Conservation (phyloP, 2,888 invertebrate species). For the Diarsia brunnea region DNA sequence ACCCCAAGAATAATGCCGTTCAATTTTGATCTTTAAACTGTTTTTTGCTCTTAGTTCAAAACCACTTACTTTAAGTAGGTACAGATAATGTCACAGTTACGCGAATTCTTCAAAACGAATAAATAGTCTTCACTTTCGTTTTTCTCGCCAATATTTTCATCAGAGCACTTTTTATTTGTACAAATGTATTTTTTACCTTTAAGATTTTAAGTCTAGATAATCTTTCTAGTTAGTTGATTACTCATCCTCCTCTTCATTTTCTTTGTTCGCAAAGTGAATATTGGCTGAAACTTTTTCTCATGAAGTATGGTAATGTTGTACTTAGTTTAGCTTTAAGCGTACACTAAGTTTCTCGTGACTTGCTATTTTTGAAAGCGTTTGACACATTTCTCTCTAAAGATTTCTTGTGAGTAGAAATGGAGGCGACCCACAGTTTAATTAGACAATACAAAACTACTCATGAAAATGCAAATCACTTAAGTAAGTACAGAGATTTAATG, state of each 20-base stretch:
- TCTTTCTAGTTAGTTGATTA: conserved; percentile 29
- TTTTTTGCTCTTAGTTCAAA: not conserved
- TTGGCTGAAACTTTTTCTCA: conserved; percentile 37
- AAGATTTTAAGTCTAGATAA: conserved; percentile 38
- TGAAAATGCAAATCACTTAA: conserved; percentile 27
- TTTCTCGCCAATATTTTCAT: conserved; percentile 33
- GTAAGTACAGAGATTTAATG: not conserved
- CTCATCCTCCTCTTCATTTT: conserved; percentile 7
- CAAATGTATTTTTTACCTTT: conserved; percentile 5
- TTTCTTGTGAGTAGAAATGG: conserved; percentile 43
- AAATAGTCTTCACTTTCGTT: conserved; percentile 51
- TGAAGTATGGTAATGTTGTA: conserved; percentile 19
- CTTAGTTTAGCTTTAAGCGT: conserved; percentile 27
- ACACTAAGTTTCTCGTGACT: conserved; percentile 43
- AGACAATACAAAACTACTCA: conserved; percentile 2
- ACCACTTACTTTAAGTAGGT: conserved; percentile 1
- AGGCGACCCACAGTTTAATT: conserved; percentile 3
- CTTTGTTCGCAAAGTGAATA: conserved; percentile 33
- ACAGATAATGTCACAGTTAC: conserved; percentile 31
- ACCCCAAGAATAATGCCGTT: not conserved
- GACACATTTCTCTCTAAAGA: conserved; percentile 58
- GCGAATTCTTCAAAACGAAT: conserved; percentile 26
- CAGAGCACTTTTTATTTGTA: conserved; percentile 31
- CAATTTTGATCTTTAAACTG: not conserved
- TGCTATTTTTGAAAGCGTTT: conserved; percentile 52